Evolutionary conservation across 1,140 invertebrate genomes (phyloP).

Genomic region (Listronotus oregonensis): DNA sequence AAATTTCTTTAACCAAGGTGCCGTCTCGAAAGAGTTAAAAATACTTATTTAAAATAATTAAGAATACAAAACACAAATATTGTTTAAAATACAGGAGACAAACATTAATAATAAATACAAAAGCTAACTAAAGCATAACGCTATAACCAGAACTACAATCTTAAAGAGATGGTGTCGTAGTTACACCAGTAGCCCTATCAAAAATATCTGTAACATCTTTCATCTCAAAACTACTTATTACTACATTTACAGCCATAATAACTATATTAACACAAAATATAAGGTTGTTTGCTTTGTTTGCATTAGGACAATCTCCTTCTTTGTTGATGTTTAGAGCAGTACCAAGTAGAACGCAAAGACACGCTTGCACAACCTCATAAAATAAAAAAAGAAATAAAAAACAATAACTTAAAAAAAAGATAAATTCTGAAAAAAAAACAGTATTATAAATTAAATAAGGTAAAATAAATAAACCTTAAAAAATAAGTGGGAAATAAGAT

Average conservation of each 20-base stretch:
- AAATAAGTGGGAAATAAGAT: conserved; percentile 8
- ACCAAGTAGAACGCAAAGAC: conserved; percentile 65
- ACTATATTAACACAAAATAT: conserved; percentile 64
- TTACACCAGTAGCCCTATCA: background rate
- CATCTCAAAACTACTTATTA: conserved; percentile 65
- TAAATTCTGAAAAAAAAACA: conserved; percentile 51
- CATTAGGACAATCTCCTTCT: conserved; percentile 62
- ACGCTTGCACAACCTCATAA: conserved; percentile 64
- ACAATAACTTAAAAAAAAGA: conserved; percentile 51
- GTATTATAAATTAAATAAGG: conserved; percentile 28
- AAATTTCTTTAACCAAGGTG: too few relatives aligned
- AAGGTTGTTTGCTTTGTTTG: conserved; percentile 67
- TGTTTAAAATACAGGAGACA: too few relatives aligned
- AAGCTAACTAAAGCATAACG: too few relatives aligned
- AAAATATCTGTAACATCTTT: conserved; percentile 44
- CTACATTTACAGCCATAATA: conserved; percentile 64
- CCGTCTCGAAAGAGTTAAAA: too few relatives aligned
- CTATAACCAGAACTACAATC: too few relatives aligned
- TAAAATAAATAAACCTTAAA: conserved; percentile 41
- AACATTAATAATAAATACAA: too few relatives aligned
- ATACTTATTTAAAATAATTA: too few relatives aligned
- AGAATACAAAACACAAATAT: too few relatives aligned
- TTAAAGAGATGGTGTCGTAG: background rate
- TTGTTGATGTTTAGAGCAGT: conserved; percentile 67
- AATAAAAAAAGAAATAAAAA: conserved; percentile 49